phyloP scores from a whole-genome alignment of 1,140 invertebrate genomes.

The Sinonovacula constricta region DNA sequence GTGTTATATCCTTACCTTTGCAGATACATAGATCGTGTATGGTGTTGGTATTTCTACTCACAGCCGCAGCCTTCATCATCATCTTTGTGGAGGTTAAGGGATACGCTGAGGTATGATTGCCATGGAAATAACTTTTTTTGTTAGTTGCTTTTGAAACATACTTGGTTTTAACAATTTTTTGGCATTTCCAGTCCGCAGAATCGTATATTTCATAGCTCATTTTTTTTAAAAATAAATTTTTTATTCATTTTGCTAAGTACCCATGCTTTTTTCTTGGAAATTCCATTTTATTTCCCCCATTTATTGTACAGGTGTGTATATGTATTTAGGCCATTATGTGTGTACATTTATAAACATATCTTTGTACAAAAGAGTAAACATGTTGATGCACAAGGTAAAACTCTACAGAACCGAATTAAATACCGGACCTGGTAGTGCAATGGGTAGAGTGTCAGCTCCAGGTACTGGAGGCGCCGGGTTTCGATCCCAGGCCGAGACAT shows the following conservation, averaged over 20 bases:
- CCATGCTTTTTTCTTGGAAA: neutral
- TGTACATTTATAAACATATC: no score
- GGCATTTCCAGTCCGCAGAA: neutral
- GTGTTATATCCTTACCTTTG: slow-evolving; percentile 11
- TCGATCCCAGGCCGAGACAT: no score
- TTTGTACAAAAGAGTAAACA: no score
- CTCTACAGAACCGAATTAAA: no score
- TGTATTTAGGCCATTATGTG: no score
- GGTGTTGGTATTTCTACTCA: slow-evolving; percentile 54
- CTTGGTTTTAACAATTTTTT: neutral
- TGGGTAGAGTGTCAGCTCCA: no score
- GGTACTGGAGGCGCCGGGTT: no score
- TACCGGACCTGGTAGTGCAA: no score
- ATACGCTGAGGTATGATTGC: slow-evolving; percentile 38
- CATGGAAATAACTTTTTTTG: no score
- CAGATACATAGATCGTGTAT: slow-evolving; percentile 63
- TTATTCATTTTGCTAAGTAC: neutral
- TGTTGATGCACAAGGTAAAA: no score
- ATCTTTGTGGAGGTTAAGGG: slow-evolving; percentile 59
- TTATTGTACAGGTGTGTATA: no score
- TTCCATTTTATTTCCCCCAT: neutral
- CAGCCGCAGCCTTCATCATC: slow-evolving; percentile 57
- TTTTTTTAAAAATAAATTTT: neutral
- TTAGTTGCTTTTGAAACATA: no score
- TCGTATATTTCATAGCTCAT: neutral